Conservation (phyloP, 2,797 vertebrate genomes). For the Sphenodon punctatus region DNA sequence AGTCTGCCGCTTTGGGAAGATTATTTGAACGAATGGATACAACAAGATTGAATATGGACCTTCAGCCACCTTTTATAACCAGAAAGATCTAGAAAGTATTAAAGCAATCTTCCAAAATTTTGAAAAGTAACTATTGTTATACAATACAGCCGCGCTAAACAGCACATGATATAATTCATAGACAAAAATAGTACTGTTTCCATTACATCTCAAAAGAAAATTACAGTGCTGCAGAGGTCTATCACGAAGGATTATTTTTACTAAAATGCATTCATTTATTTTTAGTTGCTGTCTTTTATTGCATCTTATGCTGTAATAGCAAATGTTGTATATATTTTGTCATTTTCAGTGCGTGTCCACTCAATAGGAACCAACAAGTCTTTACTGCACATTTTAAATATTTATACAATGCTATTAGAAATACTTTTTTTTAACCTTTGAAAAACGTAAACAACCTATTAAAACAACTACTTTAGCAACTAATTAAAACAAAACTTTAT, state of each 20-base stretch:
- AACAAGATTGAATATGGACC: not conserved
- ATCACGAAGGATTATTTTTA: no score
- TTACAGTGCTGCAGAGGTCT: no score
- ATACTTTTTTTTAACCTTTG: not conserved
- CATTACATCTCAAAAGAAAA: not conserved
- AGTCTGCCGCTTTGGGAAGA: slow-evolving; percentile 50
- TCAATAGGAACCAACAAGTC: not conserved
- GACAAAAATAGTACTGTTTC: fast-evolving
- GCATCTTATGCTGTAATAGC: no score
- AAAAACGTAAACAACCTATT: not conserved
- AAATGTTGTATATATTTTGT: no score
- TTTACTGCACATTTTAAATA: not conserved
- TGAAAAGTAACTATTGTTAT: not conserved
- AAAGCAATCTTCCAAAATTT: not conserved
- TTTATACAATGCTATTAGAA: not conserved
- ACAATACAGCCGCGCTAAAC: not conserved
- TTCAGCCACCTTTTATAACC: slow-evolving; percentile 30
- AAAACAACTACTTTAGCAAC: no score
- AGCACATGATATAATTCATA: not conserved
- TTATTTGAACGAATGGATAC: slow-evolving; percentile 10
- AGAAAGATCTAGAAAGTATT: not conserved
- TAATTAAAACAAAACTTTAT: not conserved
- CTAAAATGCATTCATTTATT: no score
- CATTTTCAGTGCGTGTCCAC: no score
- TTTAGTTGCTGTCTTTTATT: no score